phyloP scores from a whole-genome alignment of 2,797 vertebrate species.

The Nasua narica region DNA sequence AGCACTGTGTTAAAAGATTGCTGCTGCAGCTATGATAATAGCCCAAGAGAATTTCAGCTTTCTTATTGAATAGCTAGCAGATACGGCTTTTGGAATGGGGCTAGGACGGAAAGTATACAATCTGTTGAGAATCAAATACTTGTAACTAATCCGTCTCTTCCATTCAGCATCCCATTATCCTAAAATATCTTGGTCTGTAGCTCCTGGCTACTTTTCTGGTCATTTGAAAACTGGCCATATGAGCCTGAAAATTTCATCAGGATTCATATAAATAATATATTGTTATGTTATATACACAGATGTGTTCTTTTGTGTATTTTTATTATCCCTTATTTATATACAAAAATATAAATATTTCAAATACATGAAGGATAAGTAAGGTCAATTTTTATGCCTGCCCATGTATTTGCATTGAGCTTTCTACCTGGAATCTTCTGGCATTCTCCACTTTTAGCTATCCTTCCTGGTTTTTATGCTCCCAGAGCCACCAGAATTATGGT shows the following conservation, averaged over 20 bases:
- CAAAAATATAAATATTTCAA: constrained; percentile 2
- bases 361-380: not conserved
- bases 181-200: not conserved
- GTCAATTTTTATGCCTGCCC: not conserved
- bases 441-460: not conserved
- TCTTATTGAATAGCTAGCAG: constrained; percentile 54
- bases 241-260: constrained; percentile 51
- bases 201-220: constrained; percentile 14
- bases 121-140: constrained; percentile 53
- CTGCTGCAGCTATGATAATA: constrained; percentile 26
- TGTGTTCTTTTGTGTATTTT: constrained; percentile 18
- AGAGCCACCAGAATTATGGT: not conserved
- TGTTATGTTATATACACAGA: not conserved
- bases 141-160: constrained; percentile 37
- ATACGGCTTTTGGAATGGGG: not conserved
- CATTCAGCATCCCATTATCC: constrained; percentile 21
- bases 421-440: not conserved
- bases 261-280: constrained; percentile 44
- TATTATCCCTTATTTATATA: not conserved
- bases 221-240: constrained; percentile 56
- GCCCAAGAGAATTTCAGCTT: constrained; percentile 48
- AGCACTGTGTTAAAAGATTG: constrained; percentile 51
- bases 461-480: not conserved
- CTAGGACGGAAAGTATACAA: constrained; percentile 18
- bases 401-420: not conserved